Evolutionary conservation across 37 sponge, comb jelly and placozoan species (phyloP), one percentile per base, ranked within the genome.

Genomic region (Ephydatia muelleri): DNA sequence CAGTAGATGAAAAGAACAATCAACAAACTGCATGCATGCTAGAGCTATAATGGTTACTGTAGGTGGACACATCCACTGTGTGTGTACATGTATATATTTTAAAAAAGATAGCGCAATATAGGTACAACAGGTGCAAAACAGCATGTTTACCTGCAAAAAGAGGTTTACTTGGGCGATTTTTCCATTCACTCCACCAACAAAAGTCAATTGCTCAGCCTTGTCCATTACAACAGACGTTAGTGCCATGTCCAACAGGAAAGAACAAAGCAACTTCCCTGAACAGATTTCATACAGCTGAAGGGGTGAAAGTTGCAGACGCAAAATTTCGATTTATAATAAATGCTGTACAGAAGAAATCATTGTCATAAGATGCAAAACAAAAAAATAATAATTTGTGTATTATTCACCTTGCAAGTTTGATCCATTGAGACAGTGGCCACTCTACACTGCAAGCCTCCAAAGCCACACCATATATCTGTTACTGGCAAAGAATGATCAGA

Each of bases 391-490:
- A 67, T 36, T 21, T 67, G 6, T 2, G n/a, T 16, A 1, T 30
- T 34, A 30, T 5, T 37, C 65, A 95, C 96, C 68, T 97, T 95
- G 75, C 96, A 97, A 6, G 98, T 95, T 28, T 93, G 88, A 72
- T 97, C 98, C 34, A 95, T 80, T n/a, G 94, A 93, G 22, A 73
- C 70, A 37, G 98, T 91, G 73, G 83, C 85, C 16, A 97, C 81
- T 37, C 95, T 83, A 35, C 71, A 40, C 28, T 39, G 29, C 30
- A 75, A 29, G 2, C 96, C 92, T 32, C 96, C 94, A 5, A 38
- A 35, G 19, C 93, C 91, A 81, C 95, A 92, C 87, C 88, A 49
- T 31, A 97, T 57, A 68, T 70, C 88, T 6, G 94, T 93, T 19
- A 97, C 84, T 26, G 96, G 85, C 68, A 93, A 88, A 1, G 96